phyloP scores from a whole-genome alignment of 2,113 vertebrate species.

The Arenaria interpres region DNA sequence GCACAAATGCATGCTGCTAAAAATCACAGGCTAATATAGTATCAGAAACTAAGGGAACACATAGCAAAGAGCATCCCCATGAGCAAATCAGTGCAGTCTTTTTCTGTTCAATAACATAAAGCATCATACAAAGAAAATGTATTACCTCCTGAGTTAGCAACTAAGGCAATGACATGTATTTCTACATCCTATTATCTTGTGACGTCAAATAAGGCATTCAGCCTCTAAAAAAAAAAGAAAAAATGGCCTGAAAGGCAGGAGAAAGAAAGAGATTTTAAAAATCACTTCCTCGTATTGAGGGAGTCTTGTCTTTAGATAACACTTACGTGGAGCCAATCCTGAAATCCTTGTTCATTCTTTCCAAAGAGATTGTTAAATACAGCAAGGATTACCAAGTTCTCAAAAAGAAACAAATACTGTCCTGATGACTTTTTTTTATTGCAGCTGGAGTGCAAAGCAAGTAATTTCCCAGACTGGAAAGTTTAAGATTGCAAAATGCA shows the following conservation, averaged over 20 bases:
- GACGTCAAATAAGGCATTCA: constrained; percentile 16
- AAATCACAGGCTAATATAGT: neutral
- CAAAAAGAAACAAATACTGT: neutral
- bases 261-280: neutral
- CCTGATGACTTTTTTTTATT: neutral
- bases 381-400: constrained; percentile 38
- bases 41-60: neutral
- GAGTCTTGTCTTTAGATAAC: constrained; percentile 19
- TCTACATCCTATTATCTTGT: neutral
- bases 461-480: neutral
- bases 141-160: neutral
- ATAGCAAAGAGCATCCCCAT: neutral
- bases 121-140: neutral
- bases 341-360: constrained; percentile 13
- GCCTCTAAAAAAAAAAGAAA: neutral
- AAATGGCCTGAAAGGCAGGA: neutral
- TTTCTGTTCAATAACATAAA: neutral
- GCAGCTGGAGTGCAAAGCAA: neutral
- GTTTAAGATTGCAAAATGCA: neutral
- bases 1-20: neutral
- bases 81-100: neutral
- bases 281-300: neutral
- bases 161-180: neutral
- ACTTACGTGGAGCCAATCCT: neutral
- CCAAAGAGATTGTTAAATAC: constrained; percentile 16